These are phyloP conservation scores for Desoria tigrina DNA, from an alignment of 2,888 invertebrate genomes.

Conservation along the genomic window DNA sequence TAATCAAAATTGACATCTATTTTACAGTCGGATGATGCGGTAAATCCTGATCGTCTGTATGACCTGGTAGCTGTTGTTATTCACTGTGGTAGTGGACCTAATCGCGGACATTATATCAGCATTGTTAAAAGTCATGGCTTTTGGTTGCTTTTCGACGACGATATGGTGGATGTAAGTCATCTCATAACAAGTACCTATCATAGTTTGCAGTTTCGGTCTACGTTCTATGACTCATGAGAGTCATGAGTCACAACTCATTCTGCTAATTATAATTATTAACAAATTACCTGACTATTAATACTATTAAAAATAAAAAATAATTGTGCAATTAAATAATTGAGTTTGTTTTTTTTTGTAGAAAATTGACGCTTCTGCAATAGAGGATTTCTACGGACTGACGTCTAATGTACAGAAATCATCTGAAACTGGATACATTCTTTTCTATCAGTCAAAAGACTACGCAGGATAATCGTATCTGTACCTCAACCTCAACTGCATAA, in stretches of 20 bases:
- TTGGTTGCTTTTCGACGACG: constrained; percentile 99
- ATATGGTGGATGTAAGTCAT: constrained; percentile 96
- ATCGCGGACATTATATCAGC: constrained; percentile 98
- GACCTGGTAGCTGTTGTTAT: constrained; percentile 99
- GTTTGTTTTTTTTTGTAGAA: constrained; percentile 67
- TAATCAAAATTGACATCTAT: constrained; percentile 18
- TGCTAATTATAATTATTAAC: no score
- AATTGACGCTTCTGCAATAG: constrained; percentile 98
- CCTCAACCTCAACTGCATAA: constrained; percentile 68
- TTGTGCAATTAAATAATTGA: constrained; percentile 12
- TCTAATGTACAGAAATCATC: constrained; percentile 98
- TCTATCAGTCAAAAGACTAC: constrained; percentile 89
- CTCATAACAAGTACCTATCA: no score
- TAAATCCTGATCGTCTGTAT: constrained; percentile 96
- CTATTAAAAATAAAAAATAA: no score
- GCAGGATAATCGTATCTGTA: constrained; percentile 57
- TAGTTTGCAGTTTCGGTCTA: neutral
- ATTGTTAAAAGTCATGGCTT: constrained; percentile 99
- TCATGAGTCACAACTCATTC: neutral
- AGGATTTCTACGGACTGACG: constrained; percentile 99
- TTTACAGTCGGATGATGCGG: constrained; percentile 92
- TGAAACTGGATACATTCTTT: constrained; percentile 98
- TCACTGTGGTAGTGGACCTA: constrained; percentile 98
- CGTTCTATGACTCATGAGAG: neutral
- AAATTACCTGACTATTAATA: no score